Evolutionary conservation across 2,888 invertebrate species (phyloP).

Genomic region (Xestia sexstrigata): DNA sequence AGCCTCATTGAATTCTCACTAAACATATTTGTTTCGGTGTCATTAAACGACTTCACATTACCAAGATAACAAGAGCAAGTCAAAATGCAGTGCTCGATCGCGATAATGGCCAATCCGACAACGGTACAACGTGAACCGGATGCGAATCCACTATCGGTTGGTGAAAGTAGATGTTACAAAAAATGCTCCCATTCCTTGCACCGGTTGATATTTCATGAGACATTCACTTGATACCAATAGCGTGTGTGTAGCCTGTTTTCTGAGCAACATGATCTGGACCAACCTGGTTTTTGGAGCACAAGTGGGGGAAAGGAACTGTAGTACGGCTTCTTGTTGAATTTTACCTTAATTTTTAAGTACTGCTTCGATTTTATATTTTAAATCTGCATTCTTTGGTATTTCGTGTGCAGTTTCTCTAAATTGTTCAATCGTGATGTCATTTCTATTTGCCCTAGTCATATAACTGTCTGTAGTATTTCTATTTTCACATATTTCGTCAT

Average conservation of each 20-base stretch:
- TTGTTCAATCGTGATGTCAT: conserved; percentile 14
- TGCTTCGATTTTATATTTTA: neutral
- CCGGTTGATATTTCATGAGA: conserved; percentile 88
- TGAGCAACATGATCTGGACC: conserved; percentile 60
- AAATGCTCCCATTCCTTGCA: conserved; percentile 90
- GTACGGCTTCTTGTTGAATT: conserved; percentile 14
- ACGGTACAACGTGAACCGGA: conserved; percentile 87
- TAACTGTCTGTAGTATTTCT: neutral
- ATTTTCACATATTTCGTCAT: conserved; percentile 1
- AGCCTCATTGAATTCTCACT: conserved; percentile 13
- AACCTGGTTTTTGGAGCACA: conserved; percentile 51
- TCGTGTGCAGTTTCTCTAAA: conserved; percentile 32
- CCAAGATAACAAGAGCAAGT: conserved; percentile 66
- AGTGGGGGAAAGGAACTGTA: conserved; percentile 31
- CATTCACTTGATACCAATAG: conserved; percentile 82
- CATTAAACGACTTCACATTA: conserved; percentile 55
- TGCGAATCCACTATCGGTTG: conserved; percentile 86
- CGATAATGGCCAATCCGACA: conserved; percentile 81
- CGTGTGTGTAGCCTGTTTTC: conserved; percentile 67
- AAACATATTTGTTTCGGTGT: conserved; percentile 27
- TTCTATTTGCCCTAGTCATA: conserved; percentile 1
- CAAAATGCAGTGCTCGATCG: conserved; percentile 75
- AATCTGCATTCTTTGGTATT: neutral
- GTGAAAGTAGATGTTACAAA: conserved; percentile 90
- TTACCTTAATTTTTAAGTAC: conserved; percentile 9